Conservation (phyloP, 2,113 vertebrate species). For the Cichladusa arquata region DNA sequence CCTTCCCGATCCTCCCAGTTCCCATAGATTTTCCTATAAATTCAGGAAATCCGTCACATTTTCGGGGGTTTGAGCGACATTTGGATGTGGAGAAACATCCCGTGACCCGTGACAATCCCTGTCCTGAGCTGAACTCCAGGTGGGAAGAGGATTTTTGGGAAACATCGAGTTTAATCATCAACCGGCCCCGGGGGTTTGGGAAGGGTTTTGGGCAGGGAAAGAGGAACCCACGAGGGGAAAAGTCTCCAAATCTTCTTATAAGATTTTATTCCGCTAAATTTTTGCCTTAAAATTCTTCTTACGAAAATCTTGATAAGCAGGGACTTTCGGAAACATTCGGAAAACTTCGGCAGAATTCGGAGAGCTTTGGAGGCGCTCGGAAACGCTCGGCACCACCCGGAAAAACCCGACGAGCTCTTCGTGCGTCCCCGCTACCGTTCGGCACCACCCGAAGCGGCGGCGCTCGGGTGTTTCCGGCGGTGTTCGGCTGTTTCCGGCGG, state of each 20-base stretch:
- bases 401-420: background rate
- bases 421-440: background rate
- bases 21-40: background rate
- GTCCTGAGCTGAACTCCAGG: background rate
- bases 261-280: fast-evolving
- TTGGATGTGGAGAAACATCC: background rate
- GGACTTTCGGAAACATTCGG: background rate
- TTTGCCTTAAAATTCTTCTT: fast-evolving
- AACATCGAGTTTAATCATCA: background rate
- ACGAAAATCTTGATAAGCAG: fast-evolving
- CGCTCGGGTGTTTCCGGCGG: fast-evolving
- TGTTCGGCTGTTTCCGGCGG: background rate
- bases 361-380: background rate
- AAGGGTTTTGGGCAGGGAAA: background rate
- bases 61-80: no score
- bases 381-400: background rate
- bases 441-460: fast-evolving
- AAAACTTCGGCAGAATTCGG: background rate
- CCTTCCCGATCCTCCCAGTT: background rate
- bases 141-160: background rate
- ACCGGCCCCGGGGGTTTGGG: background rate
- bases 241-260: fast-evolving
- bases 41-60: background rate
- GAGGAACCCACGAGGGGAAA: background rate
- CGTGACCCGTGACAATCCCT: background rate